A percentile compares a stretch with the other conserved stretches of the same genome.
Conservation (phyloP, 2,113 vertebrate species). For the Charadrius vociferus region DNA sequence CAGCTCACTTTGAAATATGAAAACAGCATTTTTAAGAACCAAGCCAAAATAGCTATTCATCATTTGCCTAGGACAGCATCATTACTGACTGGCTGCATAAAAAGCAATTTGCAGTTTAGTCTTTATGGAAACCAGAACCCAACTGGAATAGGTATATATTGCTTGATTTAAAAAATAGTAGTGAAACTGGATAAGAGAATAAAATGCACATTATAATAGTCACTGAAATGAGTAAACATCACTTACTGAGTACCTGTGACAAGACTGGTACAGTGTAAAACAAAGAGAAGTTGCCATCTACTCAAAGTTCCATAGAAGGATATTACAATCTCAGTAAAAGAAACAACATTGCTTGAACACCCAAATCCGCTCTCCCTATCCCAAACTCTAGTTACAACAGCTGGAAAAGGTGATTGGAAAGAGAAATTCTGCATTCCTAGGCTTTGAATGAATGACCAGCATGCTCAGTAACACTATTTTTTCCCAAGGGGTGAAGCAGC, state of each 20-base stretch:
- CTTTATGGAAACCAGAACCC: not conserved
- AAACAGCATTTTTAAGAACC: not conserved
- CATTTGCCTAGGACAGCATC: not conserved
- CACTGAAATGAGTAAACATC: not conserved
- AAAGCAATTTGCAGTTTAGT: not conserved
- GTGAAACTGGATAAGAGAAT: not conserved
- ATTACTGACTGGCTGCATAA: not conserved
- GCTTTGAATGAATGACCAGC: not conserved
- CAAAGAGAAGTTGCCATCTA: not conserved
- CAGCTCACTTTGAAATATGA: not conserved
- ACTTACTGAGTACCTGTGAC: not conserved
- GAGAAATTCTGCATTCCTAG: not conserved
- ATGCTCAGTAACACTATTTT: not conserved
- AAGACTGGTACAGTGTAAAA: not conserved
- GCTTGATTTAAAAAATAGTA: not conserved
- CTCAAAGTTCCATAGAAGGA: not conserved
- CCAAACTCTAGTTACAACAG: not conserved
- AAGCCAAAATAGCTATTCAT: not conserved
- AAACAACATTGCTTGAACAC: not conserved
- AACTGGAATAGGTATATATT: not conserved
- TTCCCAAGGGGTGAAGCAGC: not conserved
- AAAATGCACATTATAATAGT: not conserved
- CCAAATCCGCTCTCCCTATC: not conserved
- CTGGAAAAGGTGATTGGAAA: not conserved
- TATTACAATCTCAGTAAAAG: not conserved